phyloP scores from a whole-genome alignment of 2,113 vertebrate species.

The Dicaeum eximium region DNA sequence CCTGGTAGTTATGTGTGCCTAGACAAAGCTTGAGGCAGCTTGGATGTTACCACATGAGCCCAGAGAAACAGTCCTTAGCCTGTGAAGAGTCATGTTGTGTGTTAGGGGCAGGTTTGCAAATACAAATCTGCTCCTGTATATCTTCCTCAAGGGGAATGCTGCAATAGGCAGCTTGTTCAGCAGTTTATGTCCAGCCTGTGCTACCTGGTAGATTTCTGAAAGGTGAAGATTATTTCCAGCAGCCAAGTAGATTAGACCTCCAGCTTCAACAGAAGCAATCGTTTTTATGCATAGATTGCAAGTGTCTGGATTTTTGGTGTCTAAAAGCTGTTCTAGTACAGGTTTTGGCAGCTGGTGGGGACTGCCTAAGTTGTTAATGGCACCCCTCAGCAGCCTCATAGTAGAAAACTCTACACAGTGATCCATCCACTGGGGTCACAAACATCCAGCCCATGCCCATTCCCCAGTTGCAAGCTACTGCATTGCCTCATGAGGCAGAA shows the following conservation, averaged over 20 bases:
- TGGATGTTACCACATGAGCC: background rate
- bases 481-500: background rate
- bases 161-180: background rate
- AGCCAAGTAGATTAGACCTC: background rate
- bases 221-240: background rate
- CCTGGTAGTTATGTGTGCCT: background rate
- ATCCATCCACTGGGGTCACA: rapidly evolving
- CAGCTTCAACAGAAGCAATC: background rate
- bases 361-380: background rate
- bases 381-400: background rate
- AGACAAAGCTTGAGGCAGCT: background rate
- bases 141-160: background rate
- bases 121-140: background rate
- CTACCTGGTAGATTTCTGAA: background rate
- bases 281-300: background rate
- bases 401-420: background rate
- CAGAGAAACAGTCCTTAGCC: background rate
- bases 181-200: background rate
- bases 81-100: background rate
- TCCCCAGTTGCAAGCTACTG: background rate
- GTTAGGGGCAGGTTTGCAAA: background rate
- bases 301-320: background rate
- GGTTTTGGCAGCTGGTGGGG: background rate
- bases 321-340: background rate
- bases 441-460: background rate